A percentile compares a stretch with the other conserved stretches of the same genome.
Evolutionary conservation across 2,797 vertebrate genomes (phyloP).

Genomic region (Coccyzus lansbergi): DNA sequence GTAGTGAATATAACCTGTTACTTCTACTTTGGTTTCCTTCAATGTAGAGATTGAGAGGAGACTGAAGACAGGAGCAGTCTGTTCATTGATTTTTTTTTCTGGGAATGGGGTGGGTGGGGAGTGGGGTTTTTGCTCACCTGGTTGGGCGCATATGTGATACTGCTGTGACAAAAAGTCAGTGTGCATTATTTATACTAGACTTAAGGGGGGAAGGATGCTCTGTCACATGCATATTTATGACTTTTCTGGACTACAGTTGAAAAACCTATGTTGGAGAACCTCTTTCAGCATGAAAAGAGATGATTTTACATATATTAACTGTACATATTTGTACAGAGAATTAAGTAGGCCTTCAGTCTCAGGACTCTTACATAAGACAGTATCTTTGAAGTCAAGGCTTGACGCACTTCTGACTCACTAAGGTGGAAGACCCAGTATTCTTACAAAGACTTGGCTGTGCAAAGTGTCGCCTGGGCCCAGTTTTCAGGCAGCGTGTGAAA

Average conservation of each 20-base stretch:
- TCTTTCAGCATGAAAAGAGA: not conserved
- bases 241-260: not conserved
- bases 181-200: not conserved
- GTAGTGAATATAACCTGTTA: not conserved
- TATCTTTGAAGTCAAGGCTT: slow-evolving; percentile 22
- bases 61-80: not conserved
- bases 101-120: accelerated
- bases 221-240: not conserved
- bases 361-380: not conserved
- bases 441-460: not conserved
- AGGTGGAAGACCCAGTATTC: not conserved
- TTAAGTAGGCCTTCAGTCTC: not conserved
- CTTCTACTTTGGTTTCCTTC: not conserved
- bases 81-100: not conserved
- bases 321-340: not conserved
- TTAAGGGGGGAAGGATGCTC: not conserved
- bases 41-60: not conserved
- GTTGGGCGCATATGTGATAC: not conserved
- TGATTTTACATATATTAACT: not conserved
- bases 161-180: not conserved
- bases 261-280: not conserved
- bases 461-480: not conserved
- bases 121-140: not conserved
- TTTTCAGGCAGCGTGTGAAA: not conserved
- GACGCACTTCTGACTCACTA: not conserved